Base-by-base conservation (phyloP, 2,888 invertebrate genomes). In the Pimpla rufipes region DNA sequence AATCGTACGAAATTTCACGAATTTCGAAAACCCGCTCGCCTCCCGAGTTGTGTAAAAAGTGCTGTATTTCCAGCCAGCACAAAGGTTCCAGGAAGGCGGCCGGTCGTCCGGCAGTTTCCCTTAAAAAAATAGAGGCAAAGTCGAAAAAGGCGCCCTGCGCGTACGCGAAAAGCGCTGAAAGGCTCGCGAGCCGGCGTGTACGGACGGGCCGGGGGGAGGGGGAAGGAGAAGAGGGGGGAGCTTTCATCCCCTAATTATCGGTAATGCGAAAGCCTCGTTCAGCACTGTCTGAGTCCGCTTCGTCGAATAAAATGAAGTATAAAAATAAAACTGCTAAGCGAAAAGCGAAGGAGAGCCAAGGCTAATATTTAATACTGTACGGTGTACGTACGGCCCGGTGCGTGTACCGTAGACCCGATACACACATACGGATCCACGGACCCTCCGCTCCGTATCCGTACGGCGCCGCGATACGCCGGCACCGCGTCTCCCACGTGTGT, bases 211-310 rank as follows among this genome's bases (percentile, higher is more conserved):
- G n/a, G n/a, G n/a, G n/a, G n/a, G n/a, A n/a, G n/a, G n/a, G n/a
- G n/a, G n/a, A n/a, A n/a, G n/a, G n/a, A n/a, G n/a, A n/a, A n/a
- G n/a, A n/a, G n/a, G n/a, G n/a, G n/a, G n/a, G n/a, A n/a, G n/a
- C 62, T 70, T 77, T 79, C 67, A 64, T 80, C 40, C 37, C 74
- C 74, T 82, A 83, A 83, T 83, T 66, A 83, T 79, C 77, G 78
- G 71, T 77, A 79, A 85, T 83, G 83, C 79, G 67, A 77, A 82
- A 77, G 42, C 76, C 71, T 74, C 79, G 76, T 79, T 73, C 42
- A 74, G 47, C 11, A 68, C 37, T 66, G 74, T 70, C 76, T 76
- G 67, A 75, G 75, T 79, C 82, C 73, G 62, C 76, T 68, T 71
- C 76, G 67, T 42, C 70, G 77, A 55, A 70, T 70, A 80, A 74